These are phyloP conservation scores for Cyclargus thomasi DNA, from an alignment of 1,140 invertebrate species.

Conservation along the genomic window DNA sequence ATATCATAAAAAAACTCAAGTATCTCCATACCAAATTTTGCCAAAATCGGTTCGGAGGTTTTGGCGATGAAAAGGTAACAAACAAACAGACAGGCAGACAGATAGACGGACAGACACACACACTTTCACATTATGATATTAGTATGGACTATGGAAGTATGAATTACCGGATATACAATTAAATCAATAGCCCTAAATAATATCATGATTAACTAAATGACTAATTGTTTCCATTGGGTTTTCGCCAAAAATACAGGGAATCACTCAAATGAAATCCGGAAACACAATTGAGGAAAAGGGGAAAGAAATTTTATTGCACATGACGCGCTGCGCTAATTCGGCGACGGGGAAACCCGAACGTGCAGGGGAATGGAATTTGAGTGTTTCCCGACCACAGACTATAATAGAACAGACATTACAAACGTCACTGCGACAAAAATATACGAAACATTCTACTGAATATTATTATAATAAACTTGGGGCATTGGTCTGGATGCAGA, in stretches of 20 bases:
- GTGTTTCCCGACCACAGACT: background rate
- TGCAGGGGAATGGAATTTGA: background rate
- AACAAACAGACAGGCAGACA: too few species aligned
- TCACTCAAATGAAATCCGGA: background rate
- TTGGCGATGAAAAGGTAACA: too few species aligned
- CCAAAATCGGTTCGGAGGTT: too few species aligned
- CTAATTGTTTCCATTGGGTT: background rate
- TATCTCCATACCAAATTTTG: too few species aligned
- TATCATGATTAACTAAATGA: background rate
- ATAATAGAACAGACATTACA: background rate
- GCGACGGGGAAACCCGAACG: background rate
- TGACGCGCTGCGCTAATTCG: background rate
- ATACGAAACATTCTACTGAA: background rate
- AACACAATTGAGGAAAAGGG: background rate
- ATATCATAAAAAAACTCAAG: too few species aligned
- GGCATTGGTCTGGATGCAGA: too few species aligned
- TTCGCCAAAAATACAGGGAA: background rate
- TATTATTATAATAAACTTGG: too few species aligned
- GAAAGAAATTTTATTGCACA: background rate
- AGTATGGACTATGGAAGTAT: too few species aligned
- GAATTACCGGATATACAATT: too few species aligned
- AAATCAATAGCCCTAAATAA: too few species aligned
- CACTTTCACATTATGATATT: too few species aligned
- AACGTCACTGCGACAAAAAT: background rate
- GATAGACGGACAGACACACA: too few species aligned